phyloP scores from a whole-genome alignment of 2,113 vertebrate species.

The Thomomys bottae region DNA sequence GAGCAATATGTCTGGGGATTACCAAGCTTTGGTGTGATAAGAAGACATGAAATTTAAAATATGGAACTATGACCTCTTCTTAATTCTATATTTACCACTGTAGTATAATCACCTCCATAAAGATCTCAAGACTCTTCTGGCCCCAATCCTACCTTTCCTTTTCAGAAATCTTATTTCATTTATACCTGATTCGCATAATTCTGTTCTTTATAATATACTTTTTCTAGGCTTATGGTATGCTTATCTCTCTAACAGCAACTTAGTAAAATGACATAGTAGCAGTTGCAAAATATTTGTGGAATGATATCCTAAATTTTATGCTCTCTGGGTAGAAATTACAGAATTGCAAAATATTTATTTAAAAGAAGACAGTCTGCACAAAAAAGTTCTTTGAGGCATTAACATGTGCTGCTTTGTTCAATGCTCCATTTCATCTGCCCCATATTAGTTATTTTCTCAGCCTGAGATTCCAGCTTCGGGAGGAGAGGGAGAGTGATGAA shows the following conservation, averaged over 20 bases:
- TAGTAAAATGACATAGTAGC: not conserved
- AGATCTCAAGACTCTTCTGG: not conserved
- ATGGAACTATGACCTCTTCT: not conserved
- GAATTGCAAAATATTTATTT: constrained; percentile 24
- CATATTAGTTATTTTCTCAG: not conserved
- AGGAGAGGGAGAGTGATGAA: not conserved
- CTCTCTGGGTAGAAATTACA: not conserved
- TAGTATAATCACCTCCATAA: not conserved
- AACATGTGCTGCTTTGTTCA: constrained; percentile 9
- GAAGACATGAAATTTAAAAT: not conserved
- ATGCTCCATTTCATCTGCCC: not conserved
- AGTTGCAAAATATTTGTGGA: not conserved
- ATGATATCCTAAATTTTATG: not conserved
- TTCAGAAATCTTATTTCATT: not conserved
- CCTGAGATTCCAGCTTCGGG: not conserved
- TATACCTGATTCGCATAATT: not conserved
- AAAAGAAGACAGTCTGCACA: constrained; percentile 17
- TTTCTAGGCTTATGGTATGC: not conserved
- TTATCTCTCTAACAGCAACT: not conserved
- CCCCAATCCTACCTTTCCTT: not conserved
- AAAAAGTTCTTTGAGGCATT: constrained; percentile 6
- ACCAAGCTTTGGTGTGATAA: not conserved
- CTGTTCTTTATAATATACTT: not conserved
- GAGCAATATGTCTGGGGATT: not conserved
- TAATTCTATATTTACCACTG: not conserved